Percentiles rank a stretch among this genome's conserved stretches.
Conservation (phyloP, 2,797 vertebrate genomes). For the Cuculus canorus region DNA sequence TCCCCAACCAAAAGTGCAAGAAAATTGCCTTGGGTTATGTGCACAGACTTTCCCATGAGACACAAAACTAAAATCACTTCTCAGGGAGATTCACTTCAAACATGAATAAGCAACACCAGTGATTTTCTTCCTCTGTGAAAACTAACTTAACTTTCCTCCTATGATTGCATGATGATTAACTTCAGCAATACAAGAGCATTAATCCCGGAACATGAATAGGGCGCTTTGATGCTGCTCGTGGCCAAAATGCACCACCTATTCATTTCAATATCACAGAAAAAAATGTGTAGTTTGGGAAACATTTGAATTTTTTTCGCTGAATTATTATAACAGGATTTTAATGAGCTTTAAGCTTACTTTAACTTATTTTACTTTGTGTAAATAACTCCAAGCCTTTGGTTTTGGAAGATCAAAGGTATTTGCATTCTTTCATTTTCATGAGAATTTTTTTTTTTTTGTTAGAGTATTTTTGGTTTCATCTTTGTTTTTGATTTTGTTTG, state of each 20-base stretch:
- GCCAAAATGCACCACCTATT: slow-evolving; percentile 79
- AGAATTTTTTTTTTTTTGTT: background rate
- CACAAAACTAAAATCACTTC: slow-evolving; percentile 27
- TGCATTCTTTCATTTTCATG: background rate
- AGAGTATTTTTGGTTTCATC: background rate
- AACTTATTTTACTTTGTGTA: slow-evolving; percentile 61
- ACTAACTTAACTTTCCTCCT: slow-evolving; percentile 58
- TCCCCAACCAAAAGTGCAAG: slow-evolving; percentile 23
- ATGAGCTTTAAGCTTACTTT: slow-evolving; percentile 62
- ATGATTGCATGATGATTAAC: slow-evolving; percentile 70
- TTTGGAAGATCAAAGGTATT: slow-evolving; percentile 10
- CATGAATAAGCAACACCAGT: slow-evolving; percentile 34
- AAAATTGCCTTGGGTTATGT: slow-evolving; percentile 44
- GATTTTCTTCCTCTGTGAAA: slow-evolving; percentile 52
- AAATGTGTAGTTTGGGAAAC: slow-evolving; percentile 76
- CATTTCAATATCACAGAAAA: slow-evolving; percentile 92
- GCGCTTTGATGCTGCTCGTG: slow-evolving; percentile 91
- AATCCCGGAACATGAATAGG: slow-evolving; percentile 75
- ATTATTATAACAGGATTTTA: slow-evolving; percentile 83
- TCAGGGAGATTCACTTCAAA: slow-evolving; percentile 30
- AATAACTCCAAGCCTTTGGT: slow-evolving; percentile 61
- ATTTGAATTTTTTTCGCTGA: slow-evolving; percentile 76
- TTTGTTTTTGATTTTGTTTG: background rate
- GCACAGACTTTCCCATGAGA: slow-evolving; percentile 26
- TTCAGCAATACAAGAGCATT: slow-evolving; percentile 56